These are phyloP conservation scores for Tetropium fuscum DNA, from an alignment of 2,888 invertebrate species.

Conservation along the genomic window DNA sequence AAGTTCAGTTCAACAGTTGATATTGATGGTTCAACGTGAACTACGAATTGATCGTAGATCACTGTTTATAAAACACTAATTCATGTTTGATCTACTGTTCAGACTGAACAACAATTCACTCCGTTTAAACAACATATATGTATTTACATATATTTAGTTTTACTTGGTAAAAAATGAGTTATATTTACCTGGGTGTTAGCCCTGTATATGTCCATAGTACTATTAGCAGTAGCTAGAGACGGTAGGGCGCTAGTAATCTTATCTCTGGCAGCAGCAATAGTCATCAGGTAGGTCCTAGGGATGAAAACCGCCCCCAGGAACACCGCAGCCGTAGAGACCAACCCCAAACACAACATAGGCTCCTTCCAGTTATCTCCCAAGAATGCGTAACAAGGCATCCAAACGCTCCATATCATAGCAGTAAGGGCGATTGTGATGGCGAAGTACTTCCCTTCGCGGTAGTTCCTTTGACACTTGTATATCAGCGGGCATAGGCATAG, in stretches of 20 bases:
- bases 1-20: too few relatives aligned
- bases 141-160: too few relatives aligned
- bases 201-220: conserved; percentile 65
- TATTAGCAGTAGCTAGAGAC: conserved; percentile 65
- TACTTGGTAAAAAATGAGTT: background rate
- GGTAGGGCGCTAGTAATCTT: conserved; percentile 70
- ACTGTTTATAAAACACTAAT: too few relatives aligned
- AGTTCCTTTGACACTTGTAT: conserved; percentile 74
- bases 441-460: conserved; percentile 74
- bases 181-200: conserved; percentile 60
- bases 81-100: too few relatives aligned
- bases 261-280: conserved; percentile 72
- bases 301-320: conserved; percentile 75
- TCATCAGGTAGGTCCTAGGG: conserved; percentile 77
- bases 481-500: conserved; percentile 73
- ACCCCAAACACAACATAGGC: conserved; percentile 71
- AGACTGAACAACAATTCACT: too few relatives aligned
- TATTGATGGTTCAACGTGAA: too few relatives aligned
- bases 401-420: conserved; percentile 72
- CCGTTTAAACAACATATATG: too few relatives aligned
- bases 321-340: conserved; percentile 73
- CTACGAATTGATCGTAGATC: too few relatives aligned
- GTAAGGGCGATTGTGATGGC: conserved; percentile 70
- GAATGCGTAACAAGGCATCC: conserved; percentile 70
- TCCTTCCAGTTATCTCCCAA: conserved; percentile 70